These are phyloP conservation scores for Morpho helenor DNA, from an alignment of 2,888 invertebrate species.

Conservation along the genomic window DNA sequence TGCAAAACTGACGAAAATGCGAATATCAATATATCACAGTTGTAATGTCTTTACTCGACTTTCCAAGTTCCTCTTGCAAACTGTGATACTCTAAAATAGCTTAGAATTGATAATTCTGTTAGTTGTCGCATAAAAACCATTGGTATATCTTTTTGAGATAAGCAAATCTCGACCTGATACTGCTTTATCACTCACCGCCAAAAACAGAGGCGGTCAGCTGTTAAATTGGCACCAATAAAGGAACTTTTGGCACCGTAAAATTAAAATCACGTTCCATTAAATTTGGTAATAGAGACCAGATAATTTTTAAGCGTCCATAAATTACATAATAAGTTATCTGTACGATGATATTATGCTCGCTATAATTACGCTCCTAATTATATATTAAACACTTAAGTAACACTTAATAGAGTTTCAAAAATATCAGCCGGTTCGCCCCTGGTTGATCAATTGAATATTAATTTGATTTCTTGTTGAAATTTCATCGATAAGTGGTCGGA, in stretches of 20 bases:
- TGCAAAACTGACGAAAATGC: too few species aligned
- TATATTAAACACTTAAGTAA: conserved; percentile 2
- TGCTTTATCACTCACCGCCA: neutral
- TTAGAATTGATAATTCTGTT: neutral
- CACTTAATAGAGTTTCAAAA: conserved; percentile 1
- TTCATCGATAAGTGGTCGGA: neutral
- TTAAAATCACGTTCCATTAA: conserved; percentile 11
- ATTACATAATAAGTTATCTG: conserved; percentile 12
- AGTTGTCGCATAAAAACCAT: neutral
- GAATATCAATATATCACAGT: too few species aligned
- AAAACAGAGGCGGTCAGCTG: neutral
- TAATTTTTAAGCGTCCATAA: conserved; percentile 16
- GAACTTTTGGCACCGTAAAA: neutral
- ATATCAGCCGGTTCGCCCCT: neutral
- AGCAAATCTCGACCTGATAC: neutral
- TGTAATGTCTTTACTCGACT: too few species aligned
- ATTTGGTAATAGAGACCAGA: conserved; percentile 14
- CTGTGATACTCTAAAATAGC: neutral
- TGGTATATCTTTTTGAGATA: neutral
- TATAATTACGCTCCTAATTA: conserved; percentile 17
- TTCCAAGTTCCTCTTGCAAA: too few species aligned
- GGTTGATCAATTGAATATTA: conserved; percentile 1
- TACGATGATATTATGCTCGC: conserved; percentile 10
- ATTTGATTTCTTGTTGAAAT: neutral
- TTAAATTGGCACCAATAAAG: neutral